Evolutionary conservation across 2,888 invertebrate genomes (phyloP).

Genomic region (Luffia ferchaultella): DNA sequence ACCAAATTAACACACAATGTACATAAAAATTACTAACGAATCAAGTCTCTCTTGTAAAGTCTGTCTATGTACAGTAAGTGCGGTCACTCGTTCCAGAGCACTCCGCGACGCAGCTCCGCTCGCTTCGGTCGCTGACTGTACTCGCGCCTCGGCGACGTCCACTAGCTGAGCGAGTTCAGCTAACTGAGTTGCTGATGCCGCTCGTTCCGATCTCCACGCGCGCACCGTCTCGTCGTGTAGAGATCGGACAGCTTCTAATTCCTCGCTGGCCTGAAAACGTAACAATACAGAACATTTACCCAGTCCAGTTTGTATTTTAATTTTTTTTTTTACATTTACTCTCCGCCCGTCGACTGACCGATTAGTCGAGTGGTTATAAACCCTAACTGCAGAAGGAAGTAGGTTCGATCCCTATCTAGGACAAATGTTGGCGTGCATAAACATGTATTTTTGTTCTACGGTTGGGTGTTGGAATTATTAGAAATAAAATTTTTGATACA

Average conservation of each 20-base stretch:
- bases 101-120: conserved; percentile 25
- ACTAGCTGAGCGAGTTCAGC: conserved; percentile 22
- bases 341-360: too few relatives aligned
- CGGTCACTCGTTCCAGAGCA: conserved; percentile 41
- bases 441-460: too few relatives aligned
- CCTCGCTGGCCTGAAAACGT: conserved; percentile 39
- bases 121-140: conserved; percentile 19
- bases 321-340: too few relatives aligned
- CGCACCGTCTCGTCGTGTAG: conserved; percentile 57
- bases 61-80: conserved; percentile 49
- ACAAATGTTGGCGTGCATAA: too few relatives aligned
- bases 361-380: too few relatives aligned
- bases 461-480: too few relatives aligned
- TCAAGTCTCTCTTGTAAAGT: conserved; percentile 46
- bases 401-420: too few relatives aligned
- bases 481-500: too few relatives aligned
- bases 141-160: conserved; percentile 15
- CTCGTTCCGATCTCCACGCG: conserved; percentile 37
- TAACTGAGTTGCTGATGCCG: conserved; percentile 18
- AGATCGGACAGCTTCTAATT: conserved; percentile 55
- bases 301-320: too few relatives aligned
- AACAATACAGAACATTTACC: neutral
- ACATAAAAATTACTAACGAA: conserved; percentile 11
- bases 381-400: too few relatives aligned
- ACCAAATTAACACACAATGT: too few relatives aligned